Evolutionary conservation across 2,888 invertebrate genomes (phyloP), one percentile per base, ranked within the genome.

Genomic region (Hesperia comma): DNA sequence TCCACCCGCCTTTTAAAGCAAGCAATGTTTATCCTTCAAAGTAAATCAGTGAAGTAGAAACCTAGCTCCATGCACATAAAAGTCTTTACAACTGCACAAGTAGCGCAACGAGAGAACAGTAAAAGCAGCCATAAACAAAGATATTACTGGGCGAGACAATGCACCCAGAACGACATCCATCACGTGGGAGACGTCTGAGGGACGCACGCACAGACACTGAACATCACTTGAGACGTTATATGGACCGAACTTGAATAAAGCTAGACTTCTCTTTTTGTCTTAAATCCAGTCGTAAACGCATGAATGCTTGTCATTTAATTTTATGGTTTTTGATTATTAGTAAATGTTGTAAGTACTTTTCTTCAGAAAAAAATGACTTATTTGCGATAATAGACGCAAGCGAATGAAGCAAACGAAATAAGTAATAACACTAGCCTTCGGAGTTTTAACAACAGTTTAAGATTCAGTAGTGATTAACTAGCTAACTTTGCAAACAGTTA

Each of bases 121-220:
- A 57, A 58, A 58, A 57, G 40, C 57, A 58, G 57, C 58, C 41
- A 51, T 58, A 58, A 64, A 64, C 64, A 64, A 64, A 51, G 26
- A 53, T 41, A 64, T 64, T 64, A 60, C 58, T 33, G 60, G 33
- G 6, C 76, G 78, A 82, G 80, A 85, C 86, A 84, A 82, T 83
- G 80, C 79, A 77, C 78, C 80, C 75, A 74, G 51, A 68, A 74
- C 72, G 74, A 75, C 75, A 82, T 83, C 83, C 81, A 83, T 85
- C 85, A 83, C 78, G 73, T 67, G 77, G 79, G 78, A 83, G 80
- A 80, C 74, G 82, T 79, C 79, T 79, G 75, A 68, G 72, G 68
- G 63, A 69, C 61, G 63, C 79, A 80, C 74, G 75, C 78, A 77
- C 76, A 79, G 74, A 66, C 68, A 66, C 69, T 69, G 63, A 67